Percentiles rank a stretch among this genome's conserved stretches.
phyloP scores from a whole-genome alignment of 53 echinoderm and acorn worm genomes.

The Echinometra lucunter region DNA sequence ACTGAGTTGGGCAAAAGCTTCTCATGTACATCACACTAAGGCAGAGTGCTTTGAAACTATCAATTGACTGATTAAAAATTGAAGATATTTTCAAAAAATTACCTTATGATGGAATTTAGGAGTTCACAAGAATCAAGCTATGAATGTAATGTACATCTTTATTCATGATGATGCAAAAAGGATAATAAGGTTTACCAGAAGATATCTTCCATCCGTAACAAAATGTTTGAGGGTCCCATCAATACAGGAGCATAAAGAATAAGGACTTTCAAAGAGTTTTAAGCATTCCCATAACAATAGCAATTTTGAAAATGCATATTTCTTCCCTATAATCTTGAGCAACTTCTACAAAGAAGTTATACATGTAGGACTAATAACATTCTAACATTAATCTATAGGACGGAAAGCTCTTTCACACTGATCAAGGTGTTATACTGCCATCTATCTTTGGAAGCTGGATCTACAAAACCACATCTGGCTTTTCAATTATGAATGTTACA shows the following conservation, averaged over 20 bases:
- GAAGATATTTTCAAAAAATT: neutral
- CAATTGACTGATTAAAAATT: neutral
- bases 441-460: neutral
- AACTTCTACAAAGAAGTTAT: no score
- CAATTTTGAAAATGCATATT: no score
- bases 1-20: no score
- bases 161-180: neutral
- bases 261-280: no score
- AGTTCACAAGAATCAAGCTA: neutral
- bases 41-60: neutral
- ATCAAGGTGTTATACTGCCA: conserved; percentile 53
- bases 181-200: neutral
- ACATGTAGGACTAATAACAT: no score
- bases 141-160: neutral
- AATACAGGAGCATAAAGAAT: neutral
- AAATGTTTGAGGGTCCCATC: neutral
- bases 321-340: no score
- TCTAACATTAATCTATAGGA: neutral
- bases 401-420: neutral
- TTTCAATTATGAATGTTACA: neutral
- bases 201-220: neutral
- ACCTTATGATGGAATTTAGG: neutral
- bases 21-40: neutral
- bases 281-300: no score
- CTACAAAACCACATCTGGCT: neutral